A percentile compares a stretch with the other conserved stretches of the same genome.
phyloP scores from a whole-genome alignment of 2,797 vertebrate species.

The Apogon talboti region DNA sequence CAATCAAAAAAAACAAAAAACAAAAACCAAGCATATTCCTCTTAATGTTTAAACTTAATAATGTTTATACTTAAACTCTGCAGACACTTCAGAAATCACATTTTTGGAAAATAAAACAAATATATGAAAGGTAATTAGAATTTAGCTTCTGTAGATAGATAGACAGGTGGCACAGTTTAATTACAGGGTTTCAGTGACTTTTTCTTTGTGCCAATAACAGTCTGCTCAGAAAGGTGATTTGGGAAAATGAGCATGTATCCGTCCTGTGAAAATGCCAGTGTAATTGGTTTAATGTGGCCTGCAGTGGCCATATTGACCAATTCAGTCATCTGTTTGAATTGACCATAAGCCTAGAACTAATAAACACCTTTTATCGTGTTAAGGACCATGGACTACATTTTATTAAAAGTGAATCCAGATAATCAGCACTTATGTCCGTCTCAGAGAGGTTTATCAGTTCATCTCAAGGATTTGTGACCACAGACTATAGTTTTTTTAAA shows the following conservation, averaged over 20 bases:
- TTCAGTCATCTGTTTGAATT: background rate
- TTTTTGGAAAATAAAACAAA: too few relatives aligned
- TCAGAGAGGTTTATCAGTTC: background rate
- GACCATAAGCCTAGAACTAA: conserved; percentile 14
- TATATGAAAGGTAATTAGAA: too few relatives aligned
- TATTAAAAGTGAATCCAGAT: conserved; percentile 4
- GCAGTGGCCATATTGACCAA: background rate
- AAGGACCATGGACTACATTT: background rate
- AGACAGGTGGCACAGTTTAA: too few relatives aligned
- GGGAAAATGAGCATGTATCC: conserved; percentile 28
- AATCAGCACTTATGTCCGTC: background rate
- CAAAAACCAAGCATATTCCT: too few relatives aligned
- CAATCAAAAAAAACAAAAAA: too few relatives aligned
- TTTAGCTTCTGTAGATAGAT: too few relatives aligned
- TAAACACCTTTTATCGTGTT: conserved; percentile 4
- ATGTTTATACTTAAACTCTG: too few relatives aligned
- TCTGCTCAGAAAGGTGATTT: conserved; percentile 20
- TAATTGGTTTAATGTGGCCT: conserved; percentile 36
- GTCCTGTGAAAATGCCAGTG: conserved; percentile 24
- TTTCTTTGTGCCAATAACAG: conserved; percentile 20
- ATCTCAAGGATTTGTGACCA: conserved; percentile 6
- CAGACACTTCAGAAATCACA: too few relatives aligned
- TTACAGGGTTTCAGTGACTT: background rate
- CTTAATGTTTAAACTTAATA: too few relatives aligned
- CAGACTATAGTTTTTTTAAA: background rate